Conservation (phyloP, 2,797 vertebrate genomes). For the Coendou prehensilis region DNA sequence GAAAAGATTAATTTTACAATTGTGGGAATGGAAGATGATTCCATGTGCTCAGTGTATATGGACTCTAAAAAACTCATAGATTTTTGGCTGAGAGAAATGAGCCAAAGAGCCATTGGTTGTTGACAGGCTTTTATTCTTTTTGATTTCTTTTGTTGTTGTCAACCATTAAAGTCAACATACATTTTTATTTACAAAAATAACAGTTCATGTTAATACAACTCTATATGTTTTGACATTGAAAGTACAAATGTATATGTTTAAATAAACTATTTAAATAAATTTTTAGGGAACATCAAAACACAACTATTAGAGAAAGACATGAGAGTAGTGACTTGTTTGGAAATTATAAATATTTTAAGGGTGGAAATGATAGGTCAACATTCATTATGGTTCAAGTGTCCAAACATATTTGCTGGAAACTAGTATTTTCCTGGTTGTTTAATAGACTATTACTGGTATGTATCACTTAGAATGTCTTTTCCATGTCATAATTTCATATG, state of each 20-base stretch:
- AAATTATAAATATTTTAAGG: neutral
- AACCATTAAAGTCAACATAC: neutral
- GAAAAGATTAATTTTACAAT: neutral
- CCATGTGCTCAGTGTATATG: neutral
- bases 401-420: neutral
- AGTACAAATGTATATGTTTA: neutral
- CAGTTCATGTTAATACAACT: neutral
- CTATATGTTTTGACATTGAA: neutral
- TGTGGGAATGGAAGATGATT: neutral
- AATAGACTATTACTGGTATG: neutral
- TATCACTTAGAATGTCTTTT: neutral
- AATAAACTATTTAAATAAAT: constrained; percentile 8
- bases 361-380: neutral
- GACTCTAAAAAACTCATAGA: neutral
- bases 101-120: neutral
- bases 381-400: neutral
- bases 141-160: neutral
- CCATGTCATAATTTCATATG: neutral
- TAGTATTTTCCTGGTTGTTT: neutral
- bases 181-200: constrained; percentile 8
- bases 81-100: neutral
- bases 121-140: neutral
- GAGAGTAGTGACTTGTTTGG: neutral
- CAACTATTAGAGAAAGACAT: neutral
- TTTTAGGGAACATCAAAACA: neutral